phyloP scores from a whole-genome alignment of 2,797 vertebrate species.

The Lutjanus argentimaculatus region DNA sequence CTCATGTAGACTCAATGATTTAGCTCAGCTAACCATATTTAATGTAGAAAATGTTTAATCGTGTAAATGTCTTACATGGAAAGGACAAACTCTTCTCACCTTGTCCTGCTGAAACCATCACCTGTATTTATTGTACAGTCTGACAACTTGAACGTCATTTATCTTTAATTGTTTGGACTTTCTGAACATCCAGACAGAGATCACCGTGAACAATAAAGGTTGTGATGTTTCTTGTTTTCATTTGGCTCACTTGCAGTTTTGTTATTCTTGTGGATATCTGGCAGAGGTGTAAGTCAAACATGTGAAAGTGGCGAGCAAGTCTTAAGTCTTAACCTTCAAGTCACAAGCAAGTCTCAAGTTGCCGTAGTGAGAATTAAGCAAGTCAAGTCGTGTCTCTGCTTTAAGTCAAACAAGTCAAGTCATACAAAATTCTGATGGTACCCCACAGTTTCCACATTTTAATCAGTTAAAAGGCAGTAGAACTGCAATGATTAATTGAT shows the following conservation, averaged over 20 bases:
- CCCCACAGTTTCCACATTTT: too few species aligned
- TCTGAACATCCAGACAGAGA: constrained; percentile 25
- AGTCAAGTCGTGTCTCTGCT: too few species aligned
- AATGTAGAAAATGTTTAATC: constrained; percentile 29
- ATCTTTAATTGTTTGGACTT: constrained; percentile 11
- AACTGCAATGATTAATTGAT: too few species aligned
- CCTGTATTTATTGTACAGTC: constrained; percentile 59
- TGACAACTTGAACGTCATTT: constrained; percentile 27
- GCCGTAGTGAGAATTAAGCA: too few species aligned
- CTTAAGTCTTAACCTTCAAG: too few species aligned
- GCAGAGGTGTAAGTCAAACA: too few species aligned
- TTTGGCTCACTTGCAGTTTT: constrained; percentile 18
- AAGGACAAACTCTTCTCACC: constrained; percentile 2
- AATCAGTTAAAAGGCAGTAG: too few species aligned
- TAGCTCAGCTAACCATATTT: constrained; percentile 38
- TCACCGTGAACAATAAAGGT: constrained; percentile 68
- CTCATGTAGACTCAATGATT: constrained; percentile 53
- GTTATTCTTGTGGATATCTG: not conserved
- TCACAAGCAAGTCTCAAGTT: too few species aligned
- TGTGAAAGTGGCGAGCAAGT: too few species aligned
- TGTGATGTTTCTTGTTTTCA: constrained; percentile 51
- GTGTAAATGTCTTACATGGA: constrained; percentile 35
- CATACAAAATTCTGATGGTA: too few species aligned
- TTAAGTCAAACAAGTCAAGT: too few species aligned
- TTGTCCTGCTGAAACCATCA: constrained; percentile 32